A percentile compares a stretch with the other conserved stretches of the same genome.
phyloP scores from a whole-genome alignment of 2,113 vertebrate species.

The Lamprologus speciosus region DNA sequence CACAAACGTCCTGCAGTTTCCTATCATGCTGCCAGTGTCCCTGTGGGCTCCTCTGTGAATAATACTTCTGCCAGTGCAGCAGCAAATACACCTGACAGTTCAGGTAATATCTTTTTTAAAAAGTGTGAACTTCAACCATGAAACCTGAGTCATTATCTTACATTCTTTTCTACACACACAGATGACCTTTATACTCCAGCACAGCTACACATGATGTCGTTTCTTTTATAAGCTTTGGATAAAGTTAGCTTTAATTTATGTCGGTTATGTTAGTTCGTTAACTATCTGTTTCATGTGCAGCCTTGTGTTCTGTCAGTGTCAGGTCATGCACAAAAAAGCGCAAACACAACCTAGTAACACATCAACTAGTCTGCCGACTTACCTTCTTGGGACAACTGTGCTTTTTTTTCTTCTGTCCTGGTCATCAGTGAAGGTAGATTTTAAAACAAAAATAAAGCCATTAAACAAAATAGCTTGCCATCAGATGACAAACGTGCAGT shows the following conservation, averaged over 20 bases:
- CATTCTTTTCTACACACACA: background rate
- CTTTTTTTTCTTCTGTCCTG: background rate
- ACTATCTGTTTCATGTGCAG: background rate
- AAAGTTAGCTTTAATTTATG: background rate
- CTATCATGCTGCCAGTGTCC: constrained; percentile 49
- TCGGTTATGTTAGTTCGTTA: background rate
- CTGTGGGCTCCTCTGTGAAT: constrained; percentile 60
- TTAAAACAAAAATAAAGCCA: background rate
- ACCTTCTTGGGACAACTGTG: background rate
- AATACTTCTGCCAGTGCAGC: constrained; percentile 69
- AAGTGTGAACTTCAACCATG: background rate
- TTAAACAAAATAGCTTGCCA: background rate
- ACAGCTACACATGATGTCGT: background rate
- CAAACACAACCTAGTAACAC: background rate
- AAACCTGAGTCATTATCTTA: background rate
- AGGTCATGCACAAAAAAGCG: background rate
- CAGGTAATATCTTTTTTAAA: constrained; percentile 62
- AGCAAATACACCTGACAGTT: constrained; percentile 63
- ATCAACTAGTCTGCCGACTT: rapidly evolving
- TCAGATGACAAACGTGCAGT: background rate
- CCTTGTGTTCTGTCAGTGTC: background rate
- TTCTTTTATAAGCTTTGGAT: background rate
- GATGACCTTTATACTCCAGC: background rate
- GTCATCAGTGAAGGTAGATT: background rate
- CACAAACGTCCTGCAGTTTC: constrained; percentile 61